Percentiles rank a stretch among this genome's conserved stretches.
phyloP scores from a whole-genome alignment of 2,888 invertebrate species.

The Cheilosia grossa region DNA sequence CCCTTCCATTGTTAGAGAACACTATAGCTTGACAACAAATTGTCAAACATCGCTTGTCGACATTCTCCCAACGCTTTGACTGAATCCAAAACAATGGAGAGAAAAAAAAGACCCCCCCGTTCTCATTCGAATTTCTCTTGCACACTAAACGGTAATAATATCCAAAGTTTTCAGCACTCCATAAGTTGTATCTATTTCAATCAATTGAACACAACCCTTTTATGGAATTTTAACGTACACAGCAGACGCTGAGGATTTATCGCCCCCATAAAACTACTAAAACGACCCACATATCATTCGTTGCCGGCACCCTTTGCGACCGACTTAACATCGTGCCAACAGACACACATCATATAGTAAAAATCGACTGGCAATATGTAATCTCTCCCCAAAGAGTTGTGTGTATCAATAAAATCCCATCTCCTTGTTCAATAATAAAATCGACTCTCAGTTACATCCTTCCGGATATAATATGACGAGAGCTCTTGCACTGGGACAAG shows the following conservation, averaged over 20 bases:
- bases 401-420: conserved; percentile 40
- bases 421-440: conserved; percentile 52
- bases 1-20: background rate
- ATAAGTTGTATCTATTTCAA: conserved; percentile 73
- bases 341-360: conserved; percentile 32
- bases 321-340: background rate
- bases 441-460: conserved; percentile 34
- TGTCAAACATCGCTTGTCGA: background rate
- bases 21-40: background rate
- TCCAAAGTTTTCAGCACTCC: conserved; percentile 70
- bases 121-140: background rate
- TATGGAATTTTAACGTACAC: conserved; percentile 25
- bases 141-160: conserved; percentile 61
- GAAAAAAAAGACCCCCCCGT: conserved; percentile 17
- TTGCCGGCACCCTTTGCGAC: conserved; percentile 25
- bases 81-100: conserved; percentile 20
- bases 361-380: conserved; percentile 56
- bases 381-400: conserved; percentile 19
- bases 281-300: conserved; percentile 54
- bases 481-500: conserved; percentile 3
- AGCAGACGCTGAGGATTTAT: conserved; percentile 54
- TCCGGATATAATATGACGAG: conserved; percentile 2
- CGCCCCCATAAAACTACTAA: conserved; percentile 72
- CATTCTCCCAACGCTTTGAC: conserved; percentile 19
- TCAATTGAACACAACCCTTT: conserved; percentile 73